These are phyloP conservation scores for Zeuzera pyrina DNA, from an alignment of 2,888 invertebrate species.

Conservation along the genomic window DNA sequence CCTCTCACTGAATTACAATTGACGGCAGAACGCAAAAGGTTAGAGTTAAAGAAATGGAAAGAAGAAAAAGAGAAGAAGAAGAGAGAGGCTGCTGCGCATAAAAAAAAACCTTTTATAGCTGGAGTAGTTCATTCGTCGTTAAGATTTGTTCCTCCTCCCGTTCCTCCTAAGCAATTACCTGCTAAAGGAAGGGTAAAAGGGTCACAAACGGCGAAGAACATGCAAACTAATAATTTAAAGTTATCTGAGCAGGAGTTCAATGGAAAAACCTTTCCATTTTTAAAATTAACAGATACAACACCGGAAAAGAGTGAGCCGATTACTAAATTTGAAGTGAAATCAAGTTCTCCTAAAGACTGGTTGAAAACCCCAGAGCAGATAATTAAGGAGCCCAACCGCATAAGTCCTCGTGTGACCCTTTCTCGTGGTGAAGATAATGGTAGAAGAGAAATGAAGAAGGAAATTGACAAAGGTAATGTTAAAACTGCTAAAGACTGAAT, in stretches of 20 bases:
- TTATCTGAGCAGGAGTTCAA: no score
- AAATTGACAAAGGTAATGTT: constrained; percentile 46
- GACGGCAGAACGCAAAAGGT: constrained; percentile 38
- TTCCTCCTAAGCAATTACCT: constrained; percentile 31
- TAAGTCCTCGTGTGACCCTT: constrained; percentile 73
- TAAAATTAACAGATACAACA: no score
- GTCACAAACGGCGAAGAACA: constrained; percentile 32
- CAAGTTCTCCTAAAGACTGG: constrained; percentile 1
- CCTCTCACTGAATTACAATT: constrained; percentile 21
- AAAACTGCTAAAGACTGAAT: no score
- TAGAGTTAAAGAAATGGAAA: constrained; percentile 57
- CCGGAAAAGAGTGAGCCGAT: no score
- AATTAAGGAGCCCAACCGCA: constrained; percentile 31
- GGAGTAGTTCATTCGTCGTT: constrained; percentile 37
- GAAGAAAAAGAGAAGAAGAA: constrained; percentile 51
- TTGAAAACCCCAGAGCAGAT: constrained; percentile 38
- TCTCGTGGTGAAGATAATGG: constrained; percentile 75
- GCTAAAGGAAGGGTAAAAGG: constrained; percentile 48
- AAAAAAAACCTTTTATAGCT: constrained; percentile 52
- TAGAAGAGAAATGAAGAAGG: constrained; percentile 66
- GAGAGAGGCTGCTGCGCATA: constrained; percentile 34
- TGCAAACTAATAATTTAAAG: no score
- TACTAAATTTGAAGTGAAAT: constrained; percentile 9
- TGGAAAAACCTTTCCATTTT: no score
- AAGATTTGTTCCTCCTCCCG: constrained; percentile 39